Evolutionary conservation across 2,888 invertebrate species (phyloP), one percentile per base, ranked within the genome.

Genomic region (Auanema freiburgensis): DNA sequence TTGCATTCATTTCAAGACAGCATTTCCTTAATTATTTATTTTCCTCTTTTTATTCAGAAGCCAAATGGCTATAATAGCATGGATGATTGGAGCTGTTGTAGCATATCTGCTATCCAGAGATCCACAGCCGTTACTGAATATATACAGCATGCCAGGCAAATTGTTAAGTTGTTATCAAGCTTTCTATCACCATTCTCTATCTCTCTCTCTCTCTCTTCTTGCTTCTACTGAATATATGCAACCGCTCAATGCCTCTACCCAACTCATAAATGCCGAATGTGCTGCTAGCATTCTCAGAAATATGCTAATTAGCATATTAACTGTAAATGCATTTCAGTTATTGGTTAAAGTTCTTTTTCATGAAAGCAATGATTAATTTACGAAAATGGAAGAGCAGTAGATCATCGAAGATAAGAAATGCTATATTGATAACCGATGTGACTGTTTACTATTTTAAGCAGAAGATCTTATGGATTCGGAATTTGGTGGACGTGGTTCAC

Each of bases 401-500:
- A 16, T 23, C 21, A n/a, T 66, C 61, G 53, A 64, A 66, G 46
- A 21, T 25, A 16, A 51, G 46, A 5, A 10, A 21, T 14, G 52
- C 4, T 16, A 52, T 60, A 50, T 49, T 18, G n/a, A 16, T 18
- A 6, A 49, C 4, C 1, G 33, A 16, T 65, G 12, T 50, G 49
- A 25, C 51, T 43, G 43, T 11, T 43, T 43, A 11, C 12, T 21
- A 8, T 40, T 52, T 25, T 33, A 72, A 61, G 67, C 63, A 23
- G 77, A 75, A 40, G 61, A 77, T 59, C 51, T 78, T 49, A 70
- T 72, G 70, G 67, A 67, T n/a, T 71, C 70, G 10, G 70, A 76
- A 60, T 74, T 69, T 57, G 77, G 78, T 41, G 76, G 78, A 0
- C 60, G 68, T 53, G 74, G 71, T 33, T 65, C 63, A 44, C 46